phyloP scores from a whole-genome alignment of 2,113 vertebrate species.

The Forbesichthys agassizii region DNA sequence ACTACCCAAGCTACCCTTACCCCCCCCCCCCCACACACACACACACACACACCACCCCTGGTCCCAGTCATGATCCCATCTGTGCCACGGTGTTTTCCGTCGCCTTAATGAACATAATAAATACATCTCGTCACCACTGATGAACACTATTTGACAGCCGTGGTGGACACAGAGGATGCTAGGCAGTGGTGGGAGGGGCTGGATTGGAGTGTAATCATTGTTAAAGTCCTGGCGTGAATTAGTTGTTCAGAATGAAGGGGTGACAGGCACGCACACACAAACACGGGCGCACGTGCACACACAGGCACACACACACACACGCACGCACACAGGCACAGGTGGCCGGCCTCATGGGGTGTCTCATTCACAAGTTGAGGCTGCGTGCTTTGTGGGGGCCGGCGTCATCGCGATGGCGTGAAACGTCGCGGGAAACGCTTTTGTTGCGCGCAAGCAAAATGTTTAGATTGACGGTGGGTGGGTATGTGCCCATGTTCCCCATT shows the following conservation, averaged over 20 bases:
- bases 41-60: conserved; percentile 42
- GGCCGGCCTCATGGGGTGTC: conserved; percentile 65
- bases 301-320: background rate
- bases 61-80: conserved; percentile 56
- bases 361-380: conserved; percentile 70
- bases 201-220: conserved; percentile 73
- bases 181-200: conserved; percentile 48
- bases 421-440: conserved; percentile 40
- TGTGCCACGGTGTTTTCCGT: conserved; percentile 71
- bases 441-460: conserved; percentile 45
- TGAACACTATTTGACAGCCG: conserved; percentile 69
- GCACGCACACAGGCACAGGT: conserved; percentile 48
- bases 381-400: conserved; percentile 58
- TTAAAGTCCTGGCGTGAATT: conserved; percentile 70
- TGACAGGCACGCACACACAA: conserved; percentile 30
- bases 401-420: conserved; percentile 52
- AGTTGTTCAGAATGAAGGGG: conserved; percentile 60
- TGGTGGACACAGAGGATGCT: conserved; percentile 53
- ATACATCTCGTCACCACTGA: conserved; percentile 66
- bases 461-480: conserved; percentile 31
- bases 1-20: conserved; percentile 4
- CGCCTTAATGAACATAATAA: conserved; percentile 76
- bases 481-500: background rate
- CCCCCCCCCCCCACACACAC: conserved; percentile 3
- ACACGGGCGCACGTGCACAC: conserved; percentile 10